phyloP scores from a whole-genome alignment of 2,113 vertebrate species.

The Lophotis ruficrista region DNA sequence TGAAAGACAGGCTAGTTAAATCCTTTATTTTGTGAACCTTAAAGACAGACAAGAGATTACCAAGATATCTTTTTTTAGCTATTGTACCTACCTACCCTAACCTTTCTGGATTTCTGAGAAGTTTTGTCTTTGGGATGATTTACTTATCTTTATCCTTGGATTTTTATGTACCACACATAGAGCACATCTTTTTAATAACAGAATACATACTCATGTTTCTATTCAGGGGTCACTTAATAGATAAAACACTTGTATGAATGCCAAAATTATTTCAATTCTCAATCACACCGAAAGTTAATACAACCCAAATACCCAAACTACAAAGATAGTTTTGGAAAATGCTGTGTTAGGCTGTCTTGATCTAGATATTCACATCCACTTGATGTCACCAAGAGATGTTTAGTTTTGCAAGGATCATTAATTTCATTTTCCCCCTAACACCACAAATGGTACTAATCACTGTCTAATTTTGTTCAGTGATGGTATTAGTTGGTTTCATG shows the following conservation, averaged over 20 bases:
- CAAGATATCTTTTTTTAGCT: neutral
- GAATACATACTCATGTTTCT: neutral
- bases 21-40: neutral
- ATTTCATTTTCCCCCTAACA: neutral
- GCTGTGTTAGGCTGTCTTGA: neutral
- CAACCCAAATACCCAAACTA: neutral
- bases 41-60: neutral
- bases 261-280: neutral
- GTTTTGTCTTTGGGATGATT: neutral
- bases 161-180: neutral
- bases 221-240: neutral
- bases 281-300: neutral
- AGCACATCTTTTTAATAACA: neutral
- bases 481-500: neutral
- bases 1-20: fast-evolving
- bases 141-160: neutral
- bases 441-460: neutral
- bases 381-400: neutral
- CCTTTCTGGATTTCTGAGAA: neutral
- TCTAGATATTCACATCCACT: neutral
- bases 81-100: neutral
- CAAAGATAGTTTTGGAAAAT: neutral
- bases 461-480: neutral
- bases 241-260: neutral
- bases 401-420: neutral